These are phyloP conservation scores for Pollimyrus isidori DNA, from an alignment of 2,113 vertebrate species.

Conservation along the genomic window DNA sequence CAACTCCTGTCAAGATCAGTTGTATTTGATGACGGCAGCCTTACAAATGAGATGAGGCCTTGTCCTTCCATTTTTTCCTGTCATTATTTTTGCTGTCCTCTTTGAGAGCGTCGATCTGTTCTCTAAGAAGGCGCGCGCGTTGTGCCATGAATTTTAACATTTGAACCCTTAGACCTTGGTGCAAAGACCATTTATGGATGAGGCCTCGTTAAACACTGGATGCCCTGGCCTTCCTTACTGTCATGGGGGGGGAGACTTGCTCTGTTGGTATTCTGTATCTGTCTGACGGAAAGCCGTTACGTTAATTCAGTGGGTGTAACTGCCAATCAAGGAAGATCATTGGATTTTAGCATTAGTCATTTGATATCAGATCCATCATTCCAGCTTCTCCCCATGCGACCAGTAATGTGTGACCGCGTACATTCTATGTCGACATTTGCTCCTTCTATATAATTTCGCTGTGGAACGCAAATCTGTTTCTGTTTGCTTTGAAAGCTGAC, in stretches of 20 bases:
- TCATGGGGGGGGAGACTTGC: not conserved
- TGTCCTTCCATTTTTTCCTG: not conserved
- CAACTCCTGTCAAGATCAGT: not conserved
- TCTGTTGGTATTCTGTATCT: not conserved
- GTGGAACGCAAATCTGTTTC: not conserved
- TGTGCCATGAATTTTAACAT: not conserved
- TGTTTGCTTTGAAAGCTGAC: not conserved
- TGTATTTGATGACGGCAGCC: not conserved
- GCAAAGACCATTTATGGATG: not conserved
- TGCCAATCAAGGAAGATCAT: not conserved
- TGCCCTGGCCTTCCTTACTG: not conserved
- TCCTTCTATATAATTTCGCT: not conserved
- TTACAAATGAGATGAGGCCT: not conserved
- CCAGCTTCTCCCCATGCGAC: not conserved
- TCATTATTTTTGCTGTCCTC: not conserved
- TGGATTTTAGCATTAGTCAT: not conserved
- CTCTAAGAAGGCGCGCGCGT: not conserved
- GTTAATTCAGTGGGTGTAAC: slow-evolving; percentile 7
- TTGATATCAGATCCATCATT: not conserved
- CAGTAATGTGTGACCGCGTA: not conserved
- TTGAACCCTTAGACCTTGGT: not conserved
- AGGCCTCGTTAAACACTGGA: not conserved
- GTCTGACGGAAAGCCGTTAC: not conserved
- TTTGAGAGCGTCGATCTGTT: not conserved
- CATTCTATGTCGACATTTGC: not conserved